phyloP scores from a whole-genome alignment of 2,888 invertebrate species.

The Pammene aurita region DNA sequence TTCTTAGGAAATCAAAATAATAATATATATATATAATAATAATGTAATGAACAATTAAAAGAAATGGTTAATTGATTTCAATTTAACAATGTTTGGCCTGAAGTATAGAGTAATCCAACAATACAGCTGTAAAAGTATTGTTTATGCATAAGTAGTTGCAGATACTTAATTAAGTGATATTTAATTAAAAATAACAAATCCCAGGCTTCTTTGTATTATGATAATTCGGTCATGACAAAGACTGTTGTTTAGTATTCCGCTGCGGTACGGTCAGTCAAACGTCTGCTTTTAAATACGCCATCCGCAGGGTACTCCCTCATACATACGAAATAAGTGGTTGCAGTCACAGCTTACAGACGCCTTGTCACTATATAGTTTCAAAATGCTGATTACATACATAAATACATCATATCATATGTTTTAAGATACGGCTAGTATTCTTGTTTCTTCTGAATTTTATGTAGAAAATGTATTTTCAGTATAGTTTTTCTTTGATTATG shows the following conservation, averaged over 20 bases:
- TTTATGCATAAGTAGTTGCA: too few species aligned
- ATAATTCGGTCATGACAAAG: conserved; percentile 38
- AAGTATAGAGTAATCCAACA: not conserved
- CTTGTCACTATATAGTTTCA: not conserved
- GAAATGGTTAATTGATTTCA: too few species aligned
- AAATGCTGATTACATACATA: not conserved
- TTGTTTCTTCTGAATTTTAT: too few species aligned
- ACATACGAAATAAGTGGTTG: conserved; percentile 42
- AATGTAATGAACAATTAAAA: too few species aligned
- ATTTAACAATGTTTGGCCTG: not conserved
- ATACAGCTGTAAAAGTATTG: too few species aligned
- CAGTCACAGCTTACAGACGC: conserved; percentile 20
- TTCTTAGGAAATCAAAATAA: too few species aligned
- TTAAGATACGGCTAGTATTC: too few species aligned
- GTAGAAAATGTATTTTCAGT: too few species aligned
- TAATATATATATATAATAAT: too few species aligned
- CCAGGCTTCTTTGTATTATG: conserved; percentile 17
- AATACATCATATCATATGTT: too few species aligned
- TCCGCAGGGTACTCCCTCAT: conserved; percentile 40
- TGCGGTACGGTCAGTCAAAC: conserved; percentile 39
- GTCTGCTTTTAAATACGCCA: conserved; percentile 43
- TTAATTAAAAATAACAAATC: conserved; percentile 33
- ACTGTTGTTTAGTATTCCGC: conserved; percentile 39
- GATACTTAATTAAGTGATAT: not conserved
- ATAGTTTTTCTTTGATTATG: too few species aligned